These are phyloP conservation scores for Papilio dardanus DNA, from an alignment of 1,140 invertebrate species.

Conservation along the genomic window DNA sequence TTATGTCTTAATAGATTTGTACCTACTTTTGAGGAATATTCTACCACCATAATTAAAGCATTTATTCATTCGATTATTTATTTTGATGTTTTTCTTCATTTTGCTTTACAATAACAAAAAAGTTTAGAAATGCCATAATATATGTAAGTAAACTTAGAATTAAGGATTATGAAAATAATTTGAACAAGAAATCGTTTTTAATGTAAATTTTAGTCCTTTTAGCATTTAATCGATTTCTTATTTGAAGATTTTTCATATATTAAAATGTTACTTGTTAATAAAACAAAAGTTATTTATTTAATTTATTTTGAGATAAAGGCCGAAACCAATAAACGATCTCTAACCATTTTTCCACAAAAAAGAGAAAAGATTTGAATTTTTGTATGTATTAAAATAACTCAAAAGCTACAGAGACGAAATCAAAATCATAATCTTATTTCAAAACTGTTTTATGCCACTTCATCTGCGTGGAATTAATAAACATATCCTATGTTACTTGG, in stretches of 20 bases:
- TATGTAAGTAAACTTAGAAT: slow-evolving; percentile 61
- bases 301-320: not conserved
- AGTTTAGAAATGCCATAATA: slow-evolving; percentile 75
- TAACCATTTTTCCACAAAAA: not conserved
- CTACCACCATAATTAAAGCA: slow-evolving; percentile 66
- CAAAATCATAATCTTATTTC: too few species aligned
- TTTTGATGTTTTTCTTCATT: not conserved
- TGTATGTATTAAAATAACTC: too few species aligned
- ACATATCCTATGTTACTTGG: too few species aligned
- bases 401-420: too few species aligned
- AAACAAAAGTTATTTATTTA: not conserved
- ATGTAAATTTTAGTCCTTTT: slow-evolving; percentile 46
- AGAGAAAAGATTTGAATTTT: too few species aligned
- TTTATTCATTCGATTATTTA: slow-evolving; percentile 50
- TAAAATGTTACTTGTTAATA: not conserved
- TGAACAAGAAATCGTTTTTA: slow-evolving; percentile 77
- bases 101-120: slow-evolving; percentile 40
- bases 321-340: not conserved
- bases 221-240: slow-evolving; percentile 62
- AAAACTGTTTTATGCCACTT: too few species aligned
- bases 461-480: too few species aligned
- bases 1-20: too few species aligned
- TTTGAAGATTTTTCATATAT: slow-evolving; percentile 75
- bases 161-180: slow-evolving; percentile 71
- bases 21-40: slow-evolving; percentile 42